These are phyloP conservation scores for Entomobrya proxima DNA, from an alignment of 2,888 invertebrate species.

Conservation along the genomic window DNA sequence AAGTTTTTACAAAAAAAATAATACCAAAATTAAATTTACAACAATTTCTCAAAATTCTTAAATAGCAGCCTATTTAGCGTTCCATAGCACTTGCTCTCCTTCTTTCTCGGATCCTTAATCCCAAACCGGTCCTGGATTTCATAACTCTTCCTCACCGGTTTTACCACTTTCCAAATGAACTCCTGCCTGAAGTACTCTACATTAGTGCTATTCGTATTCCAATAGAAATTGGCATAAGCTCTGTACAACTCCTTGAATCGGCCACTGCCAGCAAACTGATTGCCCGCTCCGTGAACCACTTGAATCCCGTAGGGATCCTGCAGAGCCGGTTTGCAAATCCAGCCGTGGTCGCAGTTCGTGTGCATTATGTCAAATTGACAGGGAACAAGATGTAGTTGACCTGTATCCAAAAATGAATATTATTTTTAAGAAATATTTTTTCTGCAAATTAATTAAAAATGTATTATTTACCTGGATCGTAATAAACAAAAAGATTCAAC, in stretches of 20 bases:
- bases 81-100: background rate
- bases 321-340: background rate
- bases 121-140: background rate
- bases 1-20: no score
- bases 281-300: background rate
- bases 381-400: background rate
- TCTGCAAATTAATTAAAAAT: no score
- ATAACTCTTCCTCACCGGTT: background rate
- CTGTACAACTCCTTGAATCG: background rate
- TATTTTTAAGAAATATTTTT: background rate
- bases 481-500: background rate
- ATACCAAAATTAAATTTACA: background rate
- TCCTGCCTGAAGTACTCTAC: background rate
- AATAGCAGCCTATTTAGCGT: background rate
- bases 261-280: background rate
- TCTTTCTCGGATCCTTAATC: background rate
- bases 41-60: background rate
- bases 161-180: background rate
- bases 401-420: background rate
- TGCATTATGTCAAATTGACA: constrained; percentile 15
- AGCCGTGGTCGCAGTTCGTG: background rate
- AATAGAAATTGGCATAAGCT: background rate
- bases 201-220: no score
- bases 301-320: constrained; percentile 3
- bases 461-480: constrained; percentile 1